Evolutionary conservation across 2,797 vertebrate genomes (phyloP).

Genomic region (Hipposideros larvatus): DNA sequence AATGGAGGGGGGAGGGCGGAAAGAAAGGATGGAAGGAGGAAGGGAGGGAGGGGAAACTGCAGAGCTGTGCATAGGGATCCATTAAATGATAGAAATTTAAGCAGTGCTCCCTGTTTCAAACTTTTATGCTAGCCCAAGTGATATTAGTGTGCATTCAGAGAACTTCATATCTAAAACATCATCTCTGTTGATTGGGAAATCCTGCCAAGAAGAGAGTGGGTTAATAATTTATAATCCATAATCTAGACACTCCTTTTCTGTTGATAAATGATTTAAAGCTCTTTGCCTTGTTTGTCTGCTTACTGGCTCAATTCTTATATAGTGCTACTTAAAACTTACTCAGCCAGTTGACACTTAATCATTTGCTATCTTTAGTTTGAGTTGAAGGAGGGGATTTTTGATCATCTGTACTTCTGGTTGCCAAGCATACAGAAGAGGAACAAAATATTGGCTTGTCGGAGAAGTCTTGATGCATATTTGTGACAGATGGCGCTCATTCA

Average conservation of each 20-base stretch:
- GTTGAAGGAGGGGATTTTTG: not conserved
- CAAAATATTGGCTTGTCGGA: not conserved
- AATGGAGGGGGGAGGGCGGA: not conserved
- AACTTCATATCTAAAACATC: slow-evolving; percentile 2
- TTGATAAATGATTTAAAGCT: slow-evolving; percentile 61
- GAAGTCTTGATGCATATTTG: too few species aligned
- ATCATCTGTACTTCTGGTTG: not conserved
- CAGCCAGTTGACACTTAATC: not conserved
- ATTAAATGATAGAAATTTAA: not conserved
- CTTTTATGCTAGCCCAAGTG: not conserved
- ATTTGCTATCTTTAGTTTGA: slow-evolving; percentile 22
- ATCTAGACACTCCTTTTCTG: slow-evolving; percentile 7
- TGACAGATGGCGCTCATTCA: too few species aligned
- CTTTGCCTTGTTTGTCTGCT: not conserved
- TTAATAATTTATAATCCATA: slow-evolving; percentile 59
- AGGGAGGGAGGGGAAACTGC: fast-evolving
- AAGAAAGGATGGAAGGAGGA: not conserved
- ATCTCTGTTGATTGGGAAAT: not conserved
- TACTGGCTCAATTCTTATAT: slow-evolving; percentile 40
- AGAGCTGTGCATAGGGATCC: not conserved
- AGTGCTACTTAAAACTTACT: slow-evolving; percentile 8
- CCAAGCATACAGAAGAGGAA: not conserved
- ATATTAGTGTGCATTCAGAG: not conserved
- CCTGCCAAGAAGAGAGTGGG: not conserved
- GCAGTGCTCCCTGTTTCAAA: not conserved